Conservation (phyloP, 2,888 invertebrate species). For the Autographa gamma region DNA sequence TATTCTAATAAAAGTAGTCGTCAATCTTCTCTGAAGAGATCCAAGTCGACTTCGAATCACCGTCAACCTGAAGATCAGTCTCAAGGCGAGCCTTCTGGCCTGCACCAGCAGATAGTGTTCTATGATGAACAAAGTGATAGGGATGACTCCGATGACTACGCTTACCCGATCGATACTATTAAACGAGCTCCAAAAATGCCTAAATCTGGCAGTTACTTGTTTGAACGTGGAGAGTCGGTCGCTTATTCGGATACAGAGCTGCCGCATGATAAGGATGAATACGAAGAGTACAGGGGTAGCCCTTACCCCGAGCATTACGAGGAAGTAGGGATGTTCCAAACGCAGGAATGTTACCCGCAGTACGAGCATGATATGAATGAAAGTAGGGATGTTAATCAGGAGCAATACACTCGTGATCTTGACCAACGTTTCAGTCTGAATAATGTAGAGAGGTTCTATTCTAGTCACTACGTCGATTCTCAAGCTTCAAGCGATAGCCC, state of each 20-base stretch:
- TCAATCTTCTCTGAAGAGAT: constrained; percentile 84
- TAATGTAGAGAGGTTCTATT: constrained; percentile 85
- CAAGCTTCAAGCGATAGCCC: constrained; percentile 91
- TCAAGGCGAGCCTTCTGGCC: constrained; percentile 78
- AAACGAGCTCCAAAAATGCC: constrained; percentile 85
- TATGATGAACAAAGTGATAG: constrained; percentile 84
- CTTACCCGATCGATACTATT: constrained; percentile 86
- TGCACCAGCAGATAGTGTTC: constrained; percentile 74
- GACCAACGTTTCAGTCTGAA: constrained; percentile 86
- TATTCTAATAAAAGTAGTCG: constrained; percentile 86
- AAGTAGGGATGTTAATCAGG: constrained; percentile 66
- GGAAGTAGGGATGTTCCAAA: constrained; percentile 83
- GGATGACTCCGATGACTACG: constrained; percentile 86
- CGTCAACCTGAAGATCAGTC: constrained; percentile 79
- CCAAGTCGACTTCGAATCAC: constrained; percentile 76
- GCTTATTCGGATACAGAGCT: constrained; percentile 84
- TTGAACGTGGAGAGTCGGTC: constrained; percentile 82
- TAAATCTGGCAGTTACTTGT: constrained; percentile 81
- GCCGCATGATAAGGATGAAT: constrained; percentile 82
- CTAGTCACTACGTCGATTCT: constrained; percentile 88
- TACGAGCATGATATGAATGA: constrained; percentile 76
- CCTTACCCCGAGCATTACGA: constrained; percentile 86
- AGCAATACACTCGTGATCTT: constrained; percentile 79
- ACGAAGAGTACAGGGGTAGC: constrained; percentile 82
- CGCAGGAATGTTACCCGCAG: constrained; percentile 85